phyloP scores from a whole-genome alignment of 92 coral and sea anemone genomes.

The Pocillopora meandrina region DNA sequence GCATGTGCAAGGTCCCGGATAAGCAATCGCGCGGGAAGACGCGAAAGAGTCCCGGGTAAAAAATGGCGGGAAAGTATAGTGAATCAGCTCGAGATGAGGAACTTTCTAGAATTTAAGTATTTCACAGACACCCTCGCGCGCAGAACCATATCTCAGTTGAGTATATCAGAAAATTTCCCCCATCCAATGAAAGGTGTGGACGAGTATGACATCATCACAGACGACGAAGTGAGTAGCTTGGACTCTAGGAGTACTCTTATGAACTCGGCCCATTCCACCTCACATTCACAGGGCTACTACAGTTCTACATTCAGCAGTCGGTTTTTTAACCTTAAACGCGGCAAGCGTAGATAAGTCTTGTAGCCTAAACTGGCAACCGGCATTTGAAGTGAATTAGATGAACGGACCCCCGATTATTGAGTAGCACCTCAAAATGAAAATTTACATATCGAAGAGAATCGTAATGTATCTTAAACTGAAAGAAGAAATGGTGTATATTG shows the following conservation, averaged over 20 bases:
- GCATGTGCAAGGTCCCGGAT: slow-evolving; percentile 11
- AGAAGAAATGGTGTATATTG: too few relatives aligned
- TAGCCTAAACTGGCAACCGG: not conserved
- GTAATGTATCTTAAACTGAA: not conserved
- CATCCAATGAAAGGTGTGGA: slow-evolving; percentile 45
- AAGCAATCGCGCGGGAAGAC: slow-evolving; percentile 20
- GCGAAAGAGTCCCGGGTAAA: slow-evolving; percentile 7
- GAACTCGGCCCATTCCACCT: slow-evolving; percentile 63
- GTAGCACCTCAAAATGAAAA: too few relatives aligned
- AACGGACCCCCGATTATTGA: not conserved
- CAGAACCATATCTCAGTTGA: slow-evolving; percentile 66
- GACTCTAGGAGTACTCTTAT: slow-evolving; percentile 30
- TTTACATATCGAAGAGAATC: too few relatives aligned
- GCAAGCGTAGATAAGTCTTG: slow-evolving; percentile 9
- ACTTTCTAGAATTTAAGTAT: slow-evolving; percentile 84
- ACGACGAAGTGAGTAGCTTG: slow-evolving; percentile 66
- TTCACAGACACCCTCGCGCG: slow-evolving; percentile 81
- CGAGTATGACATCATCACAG: slow-evolving; percentile 88
- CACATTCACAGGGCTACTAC: slow-evolving; percentile 82
- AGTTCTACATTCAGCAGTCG: slow-evolving; percentile 51
- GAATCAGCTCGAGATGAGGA: slow-evolving; percentile 81
- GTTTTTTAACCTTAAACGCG: slow-evolving; percentile 22
- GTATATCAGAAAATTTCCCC: slow-evolving; percentile 30
- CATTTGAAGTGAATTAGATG: not conserved
- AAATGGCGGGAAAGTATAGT: slow-evolving; percentile 75